Evolutionary conservation across 1,140 invertebrate genomes (phyloP), one percentile per base, ranked within the genome.

Genomic region (Maconellicoccus hirsutus): DNA sequence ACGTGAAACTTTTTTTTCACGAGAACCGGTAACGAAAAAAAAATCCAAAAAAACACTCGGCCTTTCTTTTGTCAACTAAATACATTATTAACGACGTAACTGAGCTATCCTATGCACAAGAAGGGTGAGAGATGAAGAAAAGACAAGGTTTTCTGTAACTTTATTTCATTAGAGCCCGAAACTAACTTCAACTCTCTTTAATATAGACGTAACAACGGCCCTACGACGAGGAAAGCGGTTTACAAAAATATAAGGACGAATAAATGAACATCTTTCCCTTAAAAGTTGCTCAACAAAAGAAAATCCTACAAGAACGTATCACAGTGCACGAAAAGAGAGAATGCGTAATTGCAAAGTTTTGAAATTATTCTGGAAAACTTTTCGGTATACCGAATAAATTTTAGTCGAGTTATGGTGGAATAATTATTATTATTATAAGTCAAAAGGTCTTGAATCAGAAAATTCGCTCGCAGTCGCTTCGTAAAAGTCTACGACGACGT

Each of bases 251-350:
- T 66, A 26, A 66, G 61, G 19, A 25, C 61, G 61, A 66, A 66
- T 66, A 66, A 66, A 66, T 66, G 61, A 66, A 66, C 61, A 66
- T 66, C 61, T 66, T 66, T 66, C 61, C 61, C 61, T 26, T 66
- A 66, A 66, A 66, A 66, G 25, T 23, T 66, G 21, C 61, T 8
- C 25, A 25, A 66, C 61, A 66, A 66, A 66, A 66, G 61, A 66
- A 66, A 66, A 66, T 66, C 19, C 22, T 26, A 66, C 61, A 66
- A 66, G 22, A 66, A 66, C 61, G 61, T 66, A 66, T 66, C 61
- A 26, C 21, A 26, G 25, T 25, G 25, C 10, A 66, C 19, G 61
- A 25, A 66, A 66, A 23, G 61, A 66, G 61, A 26, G 61, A 66
- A 66, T 66, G 61, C 25, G 61, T 66, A 66, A 66, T 66, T 66